Conservation (phyloP, 2,888 invertebrate genomes). For the Masnerella sp. region DNA sequence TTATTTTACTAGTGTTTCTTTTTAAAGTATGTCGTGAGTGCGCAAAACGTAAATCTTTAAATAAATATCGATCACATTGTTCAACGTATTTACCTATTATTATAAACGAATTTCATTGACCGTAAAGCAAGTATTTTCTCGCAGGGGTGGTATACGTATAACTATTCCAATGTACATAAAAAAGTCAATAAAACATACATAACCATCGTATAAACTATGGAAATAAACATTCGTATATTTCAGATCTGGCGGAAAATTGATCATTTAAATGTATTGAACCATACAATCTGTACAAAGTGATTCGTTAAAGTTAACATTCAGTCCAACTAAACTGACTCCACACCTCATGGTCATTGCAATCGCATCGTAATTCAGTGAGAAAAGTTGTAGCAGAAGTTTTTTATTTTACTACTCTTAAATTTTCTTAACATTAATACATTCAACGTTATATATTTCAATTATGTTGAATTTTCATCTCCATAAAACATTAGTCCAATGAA, state of each 20-base stretch:
- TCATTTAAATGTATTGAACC: slow-evolving; percentile 25
- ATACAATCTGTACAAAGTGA: slow-evolving; percentile 49
- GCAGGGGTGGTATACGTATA: slow-evolving; percentile 3
- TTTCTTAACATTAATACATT: no score
- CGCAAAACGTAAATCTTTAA: slow-evolving; percentile 1
- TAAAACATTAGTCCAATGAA: no score
- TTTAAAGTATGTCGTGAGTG: no score
- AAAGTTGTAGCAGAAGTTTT: no score
- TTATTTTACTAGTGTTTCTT: no score
- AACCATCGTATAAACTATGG: background rate
- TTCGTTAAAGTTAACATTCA: slow-evolving; percentile 21
- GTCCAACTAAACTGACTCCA: slow-evolving; percentile 23
- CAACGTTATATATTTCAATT: no score
- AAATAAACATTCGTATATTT: slow-evolving; percentile 10
- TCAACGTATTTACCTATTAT: background rate
- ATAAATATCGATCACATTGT: slow-evolving; percentile 34
- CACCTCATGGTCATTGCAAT: slow-evolving; percentile 16
- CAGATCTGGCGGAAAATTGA: slow-evolving; percentile 26
- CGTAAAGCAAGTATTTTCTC: slow-evolving; percentile 2
- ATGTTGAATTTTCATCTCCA: no score
- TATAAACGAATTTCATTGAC: slow-evolving; percentile 10
- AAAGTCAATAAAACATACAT: slow-evolving; percentile 14
- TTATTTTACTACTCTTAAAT: no score
- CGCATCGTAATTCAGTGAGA: slow-evolving; percentile 21
- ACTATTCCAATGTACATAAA: slow-evolving; percentile 30